These are phyloP conservation scores for Parnassius glacialis DNA, from an alignment of 2,888 invertebrate genomes.

Conservation along the genomic window DNA sequence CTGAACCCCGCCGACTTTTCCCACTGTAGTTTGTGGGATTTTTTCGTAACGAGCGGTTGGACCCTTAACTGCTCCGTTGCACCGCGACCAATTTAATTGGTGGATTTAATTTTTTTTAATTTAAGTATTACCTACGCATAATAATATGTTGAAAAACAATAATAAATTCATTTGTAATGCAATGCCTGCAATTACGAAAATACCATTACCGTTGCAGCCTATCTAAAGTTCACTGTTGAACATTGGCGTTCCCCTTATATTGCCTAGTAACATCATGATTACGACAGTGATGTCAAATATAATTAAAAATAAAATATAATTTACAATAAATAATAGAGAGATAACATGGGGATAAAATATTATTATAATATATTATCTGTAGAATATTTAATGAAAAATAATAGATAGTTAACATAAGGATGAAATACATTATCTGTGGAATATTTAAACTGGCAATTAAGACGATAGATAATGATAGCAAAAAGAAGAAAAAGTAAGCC, in stretches of 20 bases:
- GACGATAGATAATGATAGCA: slow-evolving; percentile 31
- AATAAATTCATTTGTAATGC: too few relatives aligned
- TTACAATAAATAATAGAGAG: not conserved
- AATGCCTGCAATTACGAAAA: too few relatives aligned
- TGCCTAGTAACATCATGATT: too few relatives aligned
- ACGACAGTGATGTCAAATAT: too few relatives aligned
- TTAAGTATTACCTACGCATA: not conserved
- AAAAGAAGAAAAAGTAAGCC: slow-evolving; percentile 60
- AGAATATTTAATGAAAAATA: not conserved
- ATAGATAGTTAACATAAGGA: slow-evolving; percentile 2
- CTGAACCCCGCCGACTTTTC: slow-evolving; percentile 63
- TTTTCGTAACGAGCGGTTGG: slow-evolving; percentile 55
- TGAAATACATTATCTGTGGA: slow-evolving; percentile 10
- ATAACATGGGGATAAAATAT: not conserved
- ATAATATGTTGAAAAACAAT: too few relatives aligned
- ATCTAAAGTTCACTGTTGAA: too few relatives aligned
- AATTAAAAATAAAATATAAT: too few relatives aligned
- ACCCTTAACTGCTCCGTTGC: slow-evolving; percentile 43
- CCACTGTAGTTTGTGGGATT: slow-evolving; percentile 57
- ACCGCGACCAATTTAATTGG: slow-evolving; percentile 31
- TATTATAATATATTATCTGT: too few relatives aligned
- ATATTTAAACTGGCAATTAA: slow-evolving; percentile 23
- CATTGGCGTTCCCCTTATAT: too few relatives aligned
- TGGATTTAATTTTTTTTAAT: slow-evolving; percentile 14
- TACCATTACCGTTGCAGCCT: too few relatives aligned